Base-by-base conservation (phyloP, 2,113 vertebrate species). In the Lampris megalopsis region DNA sequence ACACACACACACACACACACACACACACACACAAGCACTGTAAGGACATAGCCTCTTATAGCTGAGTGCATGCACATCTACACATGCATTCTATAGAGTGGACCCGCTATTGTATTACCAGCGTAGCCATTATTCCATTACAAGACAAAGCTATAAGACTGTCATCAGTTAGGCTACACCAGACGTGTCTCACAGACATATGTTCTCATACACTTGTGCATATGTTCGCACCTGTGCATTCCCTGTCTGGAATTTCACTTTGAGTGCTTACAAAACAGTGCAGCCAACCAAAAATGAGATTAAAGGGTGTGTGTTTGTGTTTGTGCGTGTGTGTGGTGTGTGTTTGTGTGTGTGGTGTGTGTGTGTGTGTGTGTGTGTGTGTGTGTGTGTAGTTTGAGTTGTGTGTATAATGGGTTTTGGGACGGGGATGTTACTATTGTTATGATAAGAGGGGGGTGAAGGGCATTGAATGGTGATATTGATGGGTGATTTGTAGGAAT, bases 191-290 rank as follows among this genome's bases (percentile, higher is more conserved):
- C 76, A 4, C 63, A 54, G 36, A 37, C 57, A 53, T 43, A 9
- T 40, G 10, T 13, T 6, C 50, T 43, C 50, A 40, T 43, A 59
- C 8, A 37, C 64, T 35, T 63, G 4, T 45, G 11, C 71, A 49
- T 74, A 50, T 66, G 40, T 64, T 84, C 65, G 73, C 87, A 88
- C 89, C 88, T 88, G 81, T 81, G 78, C 66, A 67, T 73, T 81
- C 78, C 84, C 52, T 5, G 4, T 82, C 77, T 93, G 79, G 47
- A 24, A 70, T 93, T 92, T 90, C 90, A 62, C 77, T 65, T 35
- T 43, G 47, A 81, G 61, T 36, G 70, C 85, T 87, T 85, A 85
- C 83, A 84, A 86, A 89, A 89, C 82, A 89, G 65, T 36, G 47
- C 73, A 59, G 70, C 47, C 54, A 48, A 48, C 59, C 36, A 9